phyloP scores from a whole-genome alignment of 2,797 vertebrate species.

The Taenioides sp. region DNA sequence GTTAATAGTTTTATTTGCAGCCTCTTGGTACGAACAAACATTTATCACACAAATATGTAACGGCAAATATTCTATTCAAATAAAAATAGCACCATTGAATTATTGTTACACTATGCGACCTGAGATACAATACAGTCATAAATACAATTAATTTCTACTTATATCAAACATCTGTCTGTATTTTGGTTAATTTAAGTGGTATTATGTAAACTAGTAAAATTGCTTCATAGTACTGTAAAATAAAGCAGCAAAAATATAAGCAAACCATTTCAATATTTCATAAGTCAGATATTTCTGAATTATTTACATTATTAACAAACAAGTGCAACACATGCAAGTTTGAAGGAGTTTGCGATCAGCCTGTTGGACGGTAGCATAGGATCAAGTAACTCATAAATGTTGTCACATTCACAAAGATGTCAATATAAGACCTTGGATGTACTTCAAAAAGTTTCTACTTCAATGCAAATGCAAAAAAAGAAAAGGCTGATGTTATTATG shows the following conservation, averaged over 20 bases:
- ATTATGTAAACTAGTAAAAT: background rate
- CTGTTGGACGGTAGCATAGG: background rate
- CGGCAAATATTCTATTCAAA: slow-evolving; percentile 24
- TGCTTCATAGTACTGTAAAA: background rate
- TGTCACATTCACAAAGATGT: background rate
- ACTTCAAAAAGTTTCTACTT: background rate
- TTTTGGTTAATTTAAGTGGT: background rate
- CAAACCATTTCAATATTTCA: slow-evolving; percentile 10
- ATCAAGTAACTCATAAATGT: background rate
- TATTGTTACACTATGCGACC: slow-evolving; percentile 29
- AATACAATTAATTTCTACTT: background rate
- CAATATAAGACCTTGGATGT: background rate
- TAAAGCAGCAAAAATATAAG: slow-evolving; percentile 19
- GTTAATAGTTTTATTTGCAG: background rate
- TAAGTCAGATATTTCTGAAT: background rate
- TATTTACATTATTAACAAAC: slow-evolving; percentile 24
- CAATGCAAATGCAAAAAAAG: background rate
- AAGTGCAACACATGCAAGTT: slow-evolving; percentile 20
- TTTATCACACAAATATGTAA: slow-evolving; percentile 11
- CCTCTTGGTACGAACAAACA: slow-evolving; percentile 32
- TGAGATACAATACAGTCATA: slow-evolving; percentile 45
- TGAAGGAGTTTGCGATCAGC: slow-evolving; percentile 10
- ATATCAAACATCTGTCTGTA: too few relatives aligned
- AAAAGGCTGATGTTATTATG: background rate
- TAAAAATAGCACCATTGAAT: slow-evolving; percentile 51